These are phyloP conservation scores for Perognathus longimembris DNA, from an alignment of 2,113 vertebrate species.

Conservation along the genomic window DNA sequence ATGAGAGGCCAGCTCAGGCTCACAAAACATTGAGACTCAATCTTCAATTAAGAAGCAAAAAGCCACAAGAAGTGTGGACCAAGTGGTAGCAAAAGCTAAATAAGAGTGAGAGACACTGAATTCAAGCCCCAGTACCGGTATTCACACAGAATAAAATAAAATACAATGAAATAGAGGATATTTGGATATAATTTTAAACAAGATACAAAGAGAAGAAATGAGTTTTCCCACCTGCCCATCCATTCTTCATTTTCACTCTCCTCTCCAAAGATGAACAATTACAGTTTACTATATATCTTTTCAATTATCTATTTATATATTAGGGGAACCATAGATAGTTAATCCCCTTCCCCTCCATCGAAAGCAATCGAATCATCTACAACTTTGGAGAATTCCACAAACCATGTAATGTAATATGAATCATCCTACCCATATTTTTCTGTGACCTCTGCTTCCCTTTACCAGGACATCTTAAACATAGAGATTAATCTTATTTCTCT, in stretches of 20 bases:
- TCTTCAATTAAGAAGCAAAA: no score
- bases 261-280: background rate
- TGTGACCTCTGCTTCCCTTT: background rate
- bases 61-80: no score
- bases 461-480: conserved; percentile 11
- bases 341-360: background rate
- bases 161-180: no score
- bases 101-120: no score
- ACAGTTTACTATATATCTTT: background rate
- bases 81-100: no score
- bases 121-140: no score
- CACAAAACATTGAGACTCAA: no score
- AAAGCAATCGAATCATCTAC: background rate
- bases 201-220: background rate
- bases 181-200: background rate
- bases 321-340: background rate
- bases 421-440: background rate
- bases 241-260: background rate
- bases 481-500: background rate
- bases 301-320: background rate
- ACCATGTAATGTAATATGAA: background rate
- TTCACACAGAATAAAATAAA: no score
- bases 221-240: rapidly evolving
- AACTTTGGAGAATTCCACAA: background rate
- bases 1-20: background rate